Conservation (phyloP, 2,888 invertebrate genomes). For the Drosophila mimica region DNA sequence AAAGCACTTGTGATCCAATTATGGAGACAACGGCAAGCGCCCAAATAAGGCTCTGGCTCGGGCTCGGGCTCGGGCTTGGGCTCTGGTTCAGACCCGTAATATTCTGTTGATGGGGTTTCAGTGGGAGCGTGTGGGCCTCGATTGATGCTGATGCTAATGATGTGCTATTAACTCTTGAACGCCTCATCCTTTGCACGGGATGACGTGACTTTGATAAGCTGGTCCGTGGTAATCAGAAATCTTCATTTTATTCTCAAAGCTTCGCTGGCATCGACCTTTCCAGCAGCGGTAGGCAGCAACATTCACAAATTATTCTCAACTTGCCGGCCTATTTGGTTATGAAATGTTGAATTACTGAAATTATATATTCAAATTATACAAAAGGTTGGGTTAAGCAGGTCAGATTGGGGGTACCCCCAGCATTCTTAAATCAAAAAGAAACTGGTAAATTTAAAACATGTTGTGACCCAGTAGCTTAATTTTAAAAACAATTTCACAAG, state of each 20-base stretch:
- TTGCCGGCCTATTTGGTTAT: not conserved
- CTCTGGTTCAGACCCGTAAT: conserved; percentile 11
- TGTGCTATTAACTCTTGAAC: conserved; percentile 62
- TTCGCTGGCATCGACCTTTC: conserved; percentile 22
- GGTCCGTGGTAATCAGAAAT: conserved; percentile 61
- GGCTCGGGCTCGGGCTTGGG: conserved; percentile 14
- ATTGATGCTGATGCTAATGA: conserved; percentile 62
- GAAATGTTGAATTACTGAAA: conserved; percentile 13
- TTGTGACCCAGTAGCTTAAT: not conserved
- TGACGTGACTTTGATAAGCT: conserved; percentile 69
- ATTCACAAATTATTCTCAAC: not conserved
- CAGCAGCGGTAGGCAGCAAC: conserved; percentile 21
- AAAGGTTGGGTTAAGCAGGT: not conserved
- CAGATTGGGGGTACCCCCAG: not conserved
- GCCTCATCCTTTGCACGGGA: conserved; percentile 82
- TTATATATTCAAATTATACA: conserved; percentile 1
- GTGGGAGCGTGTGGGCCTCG: conserved; percentile 42
- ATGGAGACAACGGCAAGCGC: conserved; percentile 50
- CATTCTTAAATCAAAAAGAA: not conserved
- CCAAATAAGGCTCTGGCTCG: conserved; percentile 44
- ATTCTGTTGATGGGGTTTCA: conserved; percentile 22
- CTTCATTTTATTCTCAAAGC: conserved; percentile 62
- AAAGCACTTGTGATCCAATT: conserved; percentile 51
- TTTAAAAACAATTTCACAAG: not conserved
- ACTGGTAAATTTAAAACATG: not conserved